A percentile compares a stretch with the other conserved stretches of the same genome.
Conservation (phyloP, 92 coral and sea anemone species). For the Palythoa heliodiscus region DNA sequence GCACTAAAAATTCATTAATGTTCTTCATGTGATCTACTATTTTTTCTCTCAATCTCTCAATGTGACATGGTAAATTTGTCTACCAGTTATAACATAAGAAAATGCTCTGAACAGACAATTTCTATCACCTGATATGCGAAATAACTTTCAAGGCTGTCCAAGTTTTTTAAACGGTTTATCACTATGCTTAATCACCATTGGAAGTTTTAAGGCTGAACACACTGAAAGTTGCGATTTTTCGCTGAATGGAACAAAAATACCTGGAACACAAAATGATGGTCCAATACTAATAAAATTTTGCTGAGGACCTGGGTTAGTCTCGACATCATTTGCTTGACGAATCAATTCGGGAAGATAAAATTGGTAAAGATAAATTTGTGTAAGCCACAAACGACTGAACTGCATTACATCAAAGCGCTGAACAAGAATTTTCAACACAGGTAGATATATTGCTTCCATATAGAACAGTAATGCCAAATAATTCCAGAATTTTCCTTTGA, state of each 20-base stretch:
- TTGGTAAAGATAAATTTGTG: background rate
- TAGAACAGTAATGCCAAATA: background rate
- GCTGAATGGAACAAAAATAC: background rate
- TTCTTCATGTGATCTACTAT: background rate
- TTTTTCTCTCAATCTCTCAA: background rate
- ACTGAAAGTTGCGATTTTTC: background rate
- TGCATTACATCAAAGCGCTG: background rate
- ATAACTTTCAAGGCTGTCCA: background rate
- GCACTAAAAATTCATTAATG: background rate
- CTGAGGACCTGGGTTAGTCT: background rate
- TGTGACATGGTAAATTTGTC: background rate
- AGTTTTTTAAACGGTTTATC: background rate
- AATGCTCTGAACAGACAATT: background rate
- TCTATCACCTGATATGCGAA: background rate
- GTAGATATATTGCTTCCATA: background rate
- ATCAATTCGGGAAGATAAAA: background rate
- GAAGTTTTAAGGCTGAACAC: background rate
- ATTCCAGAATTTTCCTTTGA: conserved; percentile 5
- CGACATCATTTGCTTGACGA: background rate
- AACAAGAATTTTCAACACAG: background rate
- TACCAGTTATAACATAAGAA: background rate
- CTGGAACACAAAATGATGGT: background rate
- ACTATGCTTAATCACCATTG: background rate
- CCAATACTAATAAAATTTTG: background rate
- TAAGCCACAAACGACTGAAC: background rate